phyloP scores from a whole-genome alignment of 2,113 vertebrate genomes.

The Engraulis encrasicolus region DNA sequence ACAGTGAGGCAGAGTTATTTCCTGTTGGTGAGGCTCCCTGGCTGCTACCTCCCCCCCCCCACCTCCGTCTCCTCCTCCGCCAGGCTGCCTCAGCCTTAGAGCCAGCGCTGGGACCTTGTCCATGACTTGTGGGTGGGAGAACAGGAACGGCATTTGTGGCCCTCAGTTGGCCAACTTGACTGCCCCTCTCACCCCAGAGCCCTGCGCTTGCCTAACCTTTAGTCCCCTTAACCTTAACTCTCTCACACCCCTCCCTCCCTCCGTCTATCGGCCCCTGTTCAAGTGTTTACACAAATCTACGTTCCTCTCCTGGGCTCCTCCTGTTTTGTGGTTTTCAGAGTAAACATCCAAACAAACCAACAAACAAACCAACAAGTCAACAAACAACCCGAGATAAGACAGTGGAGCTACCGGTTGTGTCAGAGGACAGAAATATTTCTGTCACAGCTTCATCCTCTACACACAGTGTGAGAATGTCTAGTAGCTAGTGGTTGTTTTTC shows the following conservation, averaged over 20 bases:
- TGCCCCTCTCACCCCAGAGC: neutral
- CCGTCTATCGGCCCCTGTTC: neutral
- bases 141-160: slow-evolving; percentile 15
- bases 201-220: neutral
- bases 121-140: slow-evolving; percentile 56
- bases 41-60: slow-evolving; percentile 40
- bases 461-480: slow-evolving; percentile 10
- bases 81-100: slow-evolving; percentile 55
- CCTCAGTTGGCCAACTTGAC: slow-evolving; percentile 34
- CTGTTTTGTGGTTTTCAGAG: slow-evolving; percentile 57
- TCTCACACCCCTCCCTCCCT: neutral
- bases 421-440: slow-evolving; percentile 65
- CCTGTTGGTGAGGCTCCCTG: slow-evolving; percentile 34
- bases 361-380: slow-evolving; percentile 61
- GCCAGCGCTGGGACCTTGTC: slow-evolving; percentile 59
- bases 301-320: slow-evolving; percentile 50
- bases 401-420: slow-evolving; percentile 63
- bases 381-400: slow-evolving; percentile 57
- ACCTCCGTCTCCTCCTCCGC: slow-evolving; percentile 28
- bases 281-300: slow-evolving; percentile 55
- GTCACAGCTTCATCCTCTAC: slow-evolving; percentile 38
- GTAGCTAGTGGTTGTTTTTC: neutral
- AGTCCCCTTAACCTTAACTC: neutral
- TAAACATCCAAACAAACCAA: slow-evolving; percentile 61
- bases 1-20: slow-evolving; percentile 64